These are phyloP conservation scores for Athene cunicularia DNA, from an alignment of 2,113 vertebrate genomes.

Conservation along the genomic window DNA sequence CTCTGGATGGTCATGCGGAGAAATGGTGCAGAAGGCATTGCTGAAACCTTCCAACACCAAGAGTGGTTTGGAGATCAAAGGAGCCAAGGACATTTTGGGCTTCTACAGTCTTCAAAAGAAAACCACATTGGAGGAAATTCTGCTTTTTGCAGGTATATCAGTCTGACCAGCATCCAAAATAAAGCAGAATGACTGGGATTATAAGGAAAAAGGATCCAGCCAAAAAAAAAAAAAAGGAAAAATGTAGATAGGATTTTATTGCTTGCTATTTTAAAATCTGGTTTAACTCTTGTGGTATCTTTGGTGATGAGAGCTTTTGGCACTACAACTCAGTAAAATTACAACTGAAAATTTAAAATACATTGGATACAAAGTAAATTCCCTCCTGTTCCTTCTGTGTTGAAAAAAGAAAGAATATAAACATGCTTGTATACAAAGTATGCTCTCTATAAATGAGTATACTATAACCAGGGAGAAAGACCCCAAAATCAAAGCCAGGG, in stretches of 20 bases:
- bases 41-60: neutral
- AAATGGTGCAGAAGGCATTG: neutral
- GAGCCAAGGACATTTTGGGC: neutral
- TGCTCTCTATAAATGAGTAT: neutral
- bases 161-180: neutral
- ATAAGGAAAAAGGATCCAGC: neutral
- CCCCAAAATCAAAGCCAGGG: neutral
- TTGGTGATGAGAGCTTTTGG: neutral
- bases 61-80: neutral
- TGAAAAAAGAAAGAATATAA: neutral
- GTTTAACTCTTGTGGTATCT: neutral
- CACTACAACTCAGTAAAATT: neutral
- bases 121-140: neutral
- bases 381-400: neutral
- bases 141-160: neutral
- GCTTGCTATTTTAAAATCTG: neutral
- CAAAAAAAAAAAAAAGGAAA: neutral
- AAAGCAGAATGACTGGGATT: neutral
- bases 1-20: neutral
- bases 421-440: neutral
- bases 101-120: neutral
- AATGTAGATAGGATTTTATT: neutral
- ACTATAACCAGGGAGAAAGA: neutral
- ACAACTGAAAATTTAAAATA: neutral
- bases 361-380: neutral